Base-by-base conservation (phyloP, 2,888 invertebrate genomes). In the Halictus ligatus region DNA sequence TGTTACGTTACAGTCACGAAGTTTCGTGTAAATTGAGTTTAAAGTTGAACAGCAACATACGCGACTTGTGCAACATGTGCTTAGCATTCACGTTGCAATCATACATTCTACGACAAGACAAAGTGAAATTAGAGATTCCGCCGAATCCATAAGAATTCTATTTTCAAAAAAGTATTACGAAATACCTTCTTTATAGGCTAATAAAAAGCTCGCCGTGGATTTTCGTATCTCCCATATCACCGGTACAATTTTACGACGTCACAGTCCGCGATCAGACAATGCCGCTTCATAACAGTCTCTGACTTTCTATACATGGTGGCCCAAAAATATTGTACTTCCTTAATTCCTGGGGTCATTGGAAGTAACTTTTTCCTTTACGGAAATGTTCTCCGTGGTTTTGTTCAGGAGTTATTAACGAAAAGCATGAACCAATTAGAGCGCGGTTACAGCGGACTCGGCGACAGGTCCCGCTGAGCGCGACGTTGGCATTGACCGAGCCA, bases 21-120 rank as follows among this genome's bases (percentile, higher is more conserved):
- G 60, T 60, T 60, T 60, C 60, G 60, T 25, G 60, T 13, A 60
- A 60, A 60, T 60, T 29, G 25, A 60, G 60, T 60, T 60, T 60
- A 29, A 60, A 60, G 25, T 60, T 60, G 54, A n/a, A n/a, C n/a
- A 25, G 25, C 12, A 60, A 25, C 29, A 60, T 29, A 29, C 13
- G 13, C 25, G 12, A 29, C n/a, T 60, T 29, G 25, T 60, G 13
- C 13, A 13, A 29, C 29, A 29, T 25, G 15, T 25, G n/a, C 60
- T 13, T 15, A 13, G 7, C 25, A 13, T 13, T 25, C 12, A 4
- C 29, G n/a, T 13, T 6, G 13, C 25, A 5, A 25, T 60, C 12
- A 12, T 25, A 60, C 25, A 12, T 60, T 60, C 13, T 21, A 10
- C 13, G 25, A 60, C 3, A 13, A 25, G 12, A 29, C 29, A 60